Evolutionary conservation across 1,140 invertebrate species (phyloP), one percentile per base, ranked within the genome.

Genomic region (Aleiodes sp.): DNA sequence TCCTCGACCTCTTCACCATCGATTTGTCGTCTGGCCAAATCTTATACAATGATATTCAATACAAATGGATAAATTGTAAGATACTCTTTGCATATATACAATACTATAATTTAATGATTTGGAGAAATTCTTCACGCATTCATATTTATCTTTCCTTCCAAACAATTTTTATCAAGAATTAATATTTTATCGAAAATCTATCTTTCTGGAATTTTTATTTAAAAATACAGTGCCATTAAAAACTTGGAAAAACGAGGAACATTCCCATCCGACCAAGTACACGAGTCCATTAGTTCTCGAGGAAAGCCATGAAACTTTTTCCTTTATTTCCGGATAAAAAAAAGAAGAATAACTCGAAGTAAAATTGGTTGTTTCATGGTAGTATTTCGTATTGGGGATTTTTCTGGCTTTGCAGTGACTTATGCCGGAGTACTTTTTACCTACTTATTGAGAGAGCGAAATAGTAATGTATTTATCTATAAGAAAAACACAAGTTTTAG

Each of bases 201-300:
- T n/a, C n/a, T n/a, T n/a, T n/a, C n/a, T n/a, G n/a, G n/a, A n/a
- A n/a, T n/a, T n/a, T n/a, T n/a, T n/a, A n/a, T n/a, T n/a, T n/a
- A n/a, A n/a, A n/a, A n/a, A n/a, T n/a, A n/a, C n/a, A n/a, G n/a
- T n/a, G n/a, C n/a, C n/a, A n/a, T n/a, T n/a, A n/a, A n/a, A n/a
- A n/a, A n/a, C n/a, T n/a, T n/a, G n/a, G n/a, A n/a, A n/a, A n/a
- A n/a, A n/a, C n/a, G n/a, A n/a, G n/a, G n/a, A n/a, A n/a, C n/a
- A n/a, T n/a, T n/a, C n/a, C n/a, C n/a, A n/a, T n/a, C n/a, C n/a
- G n/a, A n/a, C n/a, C n/a, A n/a, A n/a, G n/a, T n/a, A n/a, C n/a
- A n/a, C n/a, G n/a, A n/a, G 46, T 52, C 46, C 46, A 52, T 52
- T 52, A 52, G 21, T 52, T 43, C n/a, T 52, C 19, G 12, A 26